Evolutionary conservation across 2,888 invertebrate genomes (phyloP).

Genomic region (Melanostoma scalare): DNA sequence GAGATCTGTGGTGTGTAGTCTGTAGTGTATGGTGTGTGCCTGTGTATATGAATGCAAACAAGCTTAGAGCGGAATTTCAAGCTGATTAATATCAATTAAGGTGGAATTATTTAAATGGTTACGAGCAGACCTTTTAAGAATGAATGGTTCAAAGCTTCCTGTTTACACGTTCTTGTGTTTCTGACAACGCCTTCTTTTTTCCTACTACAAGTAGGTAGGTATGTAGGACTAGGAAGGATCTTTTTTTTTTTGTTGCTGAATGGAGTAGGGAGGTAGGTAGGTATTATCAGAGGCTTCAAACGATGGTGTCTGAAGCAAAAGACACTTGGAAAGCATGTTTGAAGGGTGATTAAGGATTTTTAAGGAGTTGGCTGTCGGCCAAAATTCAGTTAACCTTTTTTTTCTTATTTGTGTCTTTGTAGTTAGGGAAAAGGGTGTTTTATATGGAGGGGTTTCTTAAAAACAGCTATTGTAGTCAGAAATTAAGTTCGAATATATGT

Average conservation of each 20-base stretch:
- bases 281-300: not conserved
- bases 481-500: not conserved
- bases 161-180: constrained; percentile 11
- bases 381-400: not conserved
- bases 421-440: not conserved
- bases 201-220: not conserved
- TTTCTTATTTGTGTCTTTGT: not conserved
- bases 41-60: not conserved
- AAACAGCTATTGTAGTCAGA: constrained; percentile 13
- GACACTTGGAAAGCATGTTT: constrained; percentile 9
- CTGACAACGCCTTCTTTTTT: not conserved
- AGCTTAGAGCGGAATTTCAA: constrained; percentile 24
- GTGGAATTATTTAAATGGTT: constrained; percentile 40
- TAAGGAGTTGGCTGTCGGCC: constrained; percentile 20
- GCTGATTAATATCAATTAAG: constrained; percentile 41
- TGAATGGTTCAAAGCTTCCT: constrained; percentile 33
- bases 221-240: constrained; percentile 9
- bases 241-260: not conserved
- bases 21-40: too few relatives aligned
- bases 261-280: too few relatives aligned
- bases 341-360: constrained; percentile 30
- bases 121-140: constrained; percentile 25
- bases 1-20: not conserved
- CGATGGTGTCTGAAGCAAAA: constrained; percentile 9
- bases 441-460: not conserved